Evolutionary conservation across 30 jellyfish, hydroid and myxozoan species (phyloP).

Genomic region (Aurelia aurita): DNA sequence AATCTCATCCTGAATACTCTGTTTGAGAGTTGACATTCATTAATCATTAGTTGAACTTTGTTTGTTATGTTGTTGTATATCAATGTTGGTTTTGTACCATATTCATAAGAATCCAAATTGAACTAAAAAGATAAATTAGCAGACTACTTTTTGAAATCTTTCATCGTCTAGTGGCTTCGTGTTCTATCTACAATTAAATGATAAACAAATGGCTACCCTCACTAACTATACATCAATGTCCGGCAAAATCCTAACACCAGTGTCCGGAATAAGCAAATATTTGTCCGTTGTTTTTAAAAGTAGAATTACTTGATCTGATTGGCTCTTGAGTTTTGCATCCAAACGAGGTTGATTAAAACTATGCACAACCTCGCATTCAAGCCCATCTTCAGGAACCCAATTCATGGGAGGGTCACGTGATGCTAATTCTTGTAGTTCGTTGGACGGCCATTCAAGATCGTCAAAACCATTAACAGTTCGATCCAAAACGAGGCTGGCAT

Average conservation of each 20-base stretch:
- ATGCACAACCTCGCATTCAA: constrained; percentile 76
- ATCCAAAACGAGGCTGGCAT: constrained; percentile 61
- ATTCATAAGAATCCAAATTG: too few species aligned
- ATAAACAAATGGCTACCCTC: too few species aligned
- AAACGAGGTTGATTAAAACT: constrained; percentile 74
- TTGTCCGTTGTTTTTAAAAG: constrained; percentile 63
- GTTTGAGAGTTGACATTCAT: too few species aligned
- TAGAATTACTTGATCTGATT: constrained; percentile 33
- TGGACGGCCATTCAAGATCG: constrained; percentile 89
- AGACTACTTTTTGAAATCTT: too few species aligned
- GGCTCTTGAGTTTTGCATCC: constrained; percentile 58
- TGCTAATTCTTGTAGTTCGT: constrained; percentile 62
- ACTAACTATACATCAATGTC: not conserved
- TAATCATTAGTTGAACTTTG: too few species aligned
- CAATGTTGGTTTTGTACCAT: too few species aligned
- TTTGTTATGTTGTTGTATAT: too few species aligned
- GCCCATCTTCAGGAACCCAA: constrained; percentile 80
- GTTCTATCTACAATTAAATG: too few species aligned
- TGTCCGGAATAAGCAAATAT: constrained; percentile 79
- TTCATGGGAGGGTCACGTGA: constrained; percentile 48
- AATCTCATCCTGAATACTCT: too few species aligned
- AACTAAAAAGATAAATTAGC: too few species aligned
- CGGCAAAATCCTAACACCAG: constrained; percentile 61
- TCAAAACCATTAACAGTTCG: constrained; percentile 43
- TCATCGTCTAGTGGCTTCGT: too few species aligned